Evolutionary conservation across 2,113 vertebrate genomes (phyloP).

Genomic region (Gallinago paraguaiae): DNA sequence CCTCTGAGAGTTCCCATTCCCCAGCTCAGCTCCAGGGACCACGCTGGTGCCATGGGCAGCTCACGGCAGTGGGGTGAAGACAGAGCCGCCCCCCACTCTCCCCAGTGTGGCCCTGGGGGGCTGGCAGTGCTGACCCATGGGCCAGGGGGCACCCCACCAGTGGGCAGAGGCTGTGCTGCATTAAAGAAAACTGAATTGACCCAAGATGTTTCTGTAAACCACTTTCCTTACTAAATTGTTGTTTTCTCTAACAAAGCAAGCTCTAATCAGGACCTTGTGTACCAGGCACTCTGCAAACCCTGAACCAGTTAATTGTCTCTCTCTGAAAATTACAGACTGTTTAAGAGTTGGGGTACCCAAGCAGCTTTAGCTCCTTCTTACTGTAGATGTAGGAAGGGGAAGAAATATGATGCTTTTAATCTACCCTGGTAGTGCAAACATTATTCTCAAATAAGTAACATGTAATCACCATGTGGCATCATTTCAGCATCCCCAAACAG

Average conservation of each 20-base stretch:
- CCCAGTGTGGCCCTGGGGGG: background rate
- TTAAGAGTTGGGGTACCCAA: background rate
- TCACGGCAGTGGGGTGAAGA: background rate
- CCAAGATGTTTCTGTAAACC: background rate
- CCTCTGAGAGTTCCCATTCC: background rate
- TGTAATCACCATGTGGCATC: background rate
- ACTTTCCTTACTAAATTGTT: background rate
- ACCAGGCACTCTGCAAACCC: background rate
- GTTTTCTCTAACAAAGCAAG: background rate
- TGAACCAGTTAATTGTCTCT: background rate
- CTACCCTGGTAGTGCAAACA: background rate
- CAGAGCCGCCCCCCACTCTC: background rate
- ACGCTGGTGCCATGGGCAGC: background rate
- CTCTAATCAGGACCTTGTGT: background rate
- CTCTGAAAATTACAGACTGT: background rate
- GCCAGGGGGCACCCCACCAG: fast-evolving
- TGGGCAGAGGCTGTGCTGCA: background rate
- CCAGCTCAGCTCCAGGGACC: background rate
- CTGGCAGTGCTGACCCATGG: fast-evolving
- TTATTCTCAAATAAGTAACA: background rate
- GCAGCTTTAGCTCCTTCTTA: background rate
- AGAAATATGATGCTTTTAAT: background rate
- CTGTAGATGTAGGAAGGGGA: background rate
- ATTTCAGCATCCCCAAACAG: background rate
- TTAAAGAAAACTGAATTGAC: background rate